Conservation (phyloP, 2,888 invertebrate genomes). For the Lasioglossum morio region DNA sequence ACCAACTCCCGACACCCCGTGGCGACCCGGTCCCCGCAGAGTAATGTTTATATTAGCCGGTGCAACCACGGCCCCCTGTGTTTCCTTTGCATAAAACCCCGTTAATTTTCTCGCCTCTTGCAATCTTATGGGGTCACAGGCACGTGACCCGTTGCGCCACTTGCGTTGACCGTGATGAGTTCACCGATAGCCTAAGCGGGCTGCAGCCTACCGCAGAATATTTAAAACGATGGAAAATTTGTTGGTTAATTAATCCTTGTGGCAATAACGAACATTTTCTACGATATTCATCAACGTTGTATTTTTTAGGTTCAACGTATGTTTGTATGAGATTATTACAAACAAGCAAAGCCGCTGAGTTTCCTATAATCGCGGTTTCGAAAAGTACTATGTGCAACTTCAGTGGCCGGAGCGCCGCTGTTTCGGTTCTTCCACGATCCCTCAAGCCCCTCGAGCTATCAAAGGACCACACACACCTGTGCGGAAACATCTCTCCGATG, state of each 20-base stretch:
- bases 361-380: not conserved
- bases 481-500: not conserved
- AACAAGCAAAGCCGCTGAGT: not conserved
- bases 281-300: not conserved
- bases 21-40: conserved; percentile 74
- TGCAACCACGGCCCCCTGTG: conserved; percentile 68
- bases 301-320: not conserved
- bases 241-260: too few relatives aligned
- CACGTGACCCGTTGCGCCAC: conserved; percentile 67
- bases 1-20: conserved; percentile 60
- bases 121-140: conserved; percentile 80
- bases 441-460: not conserved
- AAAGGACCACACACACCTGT: not conserved
- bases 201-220: not conserved
- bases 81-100: conserved; percentile 66
- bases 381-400: not conserved
- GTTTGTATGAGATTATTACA: not conserved
- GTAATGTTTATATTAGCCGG: conserved; percentile 83
- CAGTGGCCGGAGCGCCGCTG: not conserved
- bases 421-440: not conserved
- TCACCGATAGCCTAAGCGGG: not conserved
- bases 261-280: not conserved
- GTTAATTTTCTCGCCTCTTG: conserved; percentile 78
- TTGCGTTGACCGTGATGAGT: not conserved
- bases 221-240: not conserved